These are phyloP conservation scores for Camponotus vicinus DNA, from an alignment of 1,140 invertebrate species.

Conservation along the genomic window DNA sequence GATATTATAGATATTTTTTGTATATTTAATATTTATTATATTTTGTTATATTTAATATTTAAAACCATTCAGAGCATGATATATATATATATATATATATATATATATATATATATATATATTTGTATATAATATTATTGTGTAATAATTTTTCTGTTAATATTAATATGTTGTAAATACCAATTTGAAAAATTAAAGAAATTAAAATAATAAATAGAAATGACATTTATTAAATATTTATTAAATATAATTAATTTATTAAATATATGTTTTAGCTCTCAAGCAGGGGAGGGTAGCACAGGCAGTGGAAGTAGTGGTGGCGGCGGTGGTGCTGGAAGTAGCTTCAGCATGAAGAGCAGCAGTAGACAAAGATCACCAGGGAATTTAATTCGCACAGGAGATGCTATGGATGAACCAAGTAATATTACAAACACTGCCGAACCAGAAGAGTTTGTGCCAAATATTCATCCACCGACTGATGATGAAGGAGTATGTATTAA, in stretches of 20 bases:
- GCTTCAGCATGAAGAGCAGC: conserved; percentile 72
- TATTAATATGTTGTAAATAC: background rate
- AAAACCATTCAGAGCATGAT: background rate
- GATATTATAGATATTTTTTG: conserved; percentile 1
- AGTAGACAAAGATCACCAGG: conserved; percentile 83
- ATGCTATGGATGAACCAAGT: conserved; percentile 82
- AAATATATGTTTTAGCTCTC: conserved; percentile 62
- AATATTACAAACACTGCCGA: conserved; percentile 80
- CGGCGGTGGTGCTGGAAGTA: conserved; percentile 77
- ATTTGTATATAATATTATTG: background rate
- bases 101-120: background rate
- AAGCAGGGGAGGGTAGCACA: conserved; percentile 80
- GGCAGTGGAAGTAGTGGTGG: conserved; percentile 83
- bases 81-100: conserved; percentile 9
- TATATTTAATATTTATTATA: background rate
- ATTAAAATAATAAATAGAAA: conserved; percentile 40
- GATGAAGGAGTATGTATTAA: conserved; percentile 80
- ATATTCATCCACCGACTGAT: conserved; percentile 82
- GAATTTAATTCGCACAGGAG: conserved; percentile 79
- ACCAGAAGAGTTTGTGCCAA: conserved; percentile 81
- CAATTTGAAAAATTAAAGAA: conserved; percentile 14
- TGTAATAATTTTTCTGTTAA: background rate
- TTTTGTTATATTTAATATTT: background rate
- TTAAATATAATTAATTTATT: conserved; percentile 8
- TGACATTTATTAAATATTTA: background rate